A percentile compares a stretch with the other conserved stretches of the same genome.
These are phyloP conservation scores for Zygogramma bicolorata DNA, from an alignment of 2,888 invertebrate species.

Conservation along the genomic window DNA sequence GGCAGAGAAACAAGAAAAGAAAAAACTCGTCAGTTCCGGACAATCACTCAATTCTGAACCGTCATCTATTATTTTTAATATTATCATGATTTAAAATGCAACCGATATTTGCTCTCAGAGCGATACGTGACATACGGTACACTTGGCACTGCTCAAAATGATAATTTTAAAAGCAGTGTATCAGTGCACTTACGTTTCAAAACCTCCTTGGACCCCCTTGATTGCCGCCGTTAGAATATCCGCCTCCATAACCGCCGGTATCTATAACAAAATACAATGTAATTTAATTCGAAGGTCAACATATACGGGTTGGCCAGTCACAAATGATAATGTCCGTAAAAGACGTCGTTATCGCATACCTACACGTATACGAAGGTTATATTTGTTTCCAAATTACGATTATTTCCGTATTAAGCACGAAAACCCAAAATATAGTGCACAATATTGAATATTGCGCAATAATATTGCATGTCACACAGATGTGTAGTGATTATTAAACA, in stretches of 20 bases:
- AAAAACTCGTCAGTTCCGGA: no score
- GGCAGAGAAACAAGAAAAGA: no score
- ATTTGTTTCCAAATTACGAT: no score
- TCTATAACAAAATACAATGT: constrained; percentile 46
- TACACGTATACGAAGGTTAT: no score
- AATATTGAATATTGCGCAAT: no score
- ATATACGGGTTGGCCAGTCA: constrained; percentile 1
- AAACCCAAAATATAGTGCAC: no score
- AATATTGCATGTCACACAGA: no score
- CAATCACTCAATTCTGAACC: background rate
- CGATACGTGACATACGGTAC: constrained; percentile 33
- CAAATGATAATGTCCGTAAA: background rate
- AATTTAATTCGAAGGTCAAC: constrained; percentile 25
- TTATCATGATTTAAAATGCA: no score
- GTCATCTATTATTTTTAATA: background rate
- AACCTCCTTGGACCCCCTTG: constrained; percentile 61
- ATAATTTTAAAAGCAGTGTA: constrained; percentile 38
- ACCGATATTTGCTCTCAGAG: constrained; percentile 13
- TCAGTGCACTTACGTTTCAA: constrained; percentile 61
- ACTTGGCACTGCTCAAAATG: constrained; percentile 48
- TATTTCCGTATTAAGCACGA: no score
- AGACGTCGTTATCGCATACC: background rate
- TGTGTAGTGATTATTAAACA: no score
- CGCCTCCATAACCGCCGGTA: constrained; percentile 64
- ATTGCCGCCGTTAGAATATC: constrained; percentile 65